These are phyloP conservation scores for Didymodactylos carnosus DNA, from an alignment of 2,888 invertebrate genomes.

Conservation along the genomic window DNA sequence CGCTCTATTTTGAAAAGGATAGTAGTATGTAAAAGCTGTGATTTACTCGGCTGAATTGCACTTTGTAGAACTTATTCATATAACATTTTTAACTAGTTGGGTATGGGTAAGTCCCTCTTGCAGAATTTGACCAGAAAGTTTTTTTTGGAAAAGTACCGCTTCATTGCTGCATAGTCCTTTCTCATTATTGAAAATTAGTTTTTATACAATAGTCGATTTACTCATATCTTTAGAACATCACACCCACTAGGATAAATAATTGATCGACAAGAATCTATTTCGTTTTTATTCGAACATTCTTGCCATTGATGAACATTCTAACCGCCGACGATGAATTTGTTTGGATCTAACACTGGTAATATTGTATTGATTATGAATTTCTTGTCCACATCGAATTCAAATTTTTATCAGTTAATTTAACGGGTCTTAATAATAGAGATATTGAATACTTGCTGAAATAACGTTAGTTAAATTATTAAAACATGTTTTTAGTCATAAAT, in stretches of 20 bases:
- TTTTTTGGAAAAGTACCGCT: too few relatives aligned
- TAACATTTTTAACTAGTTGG: too few relatives aligned
- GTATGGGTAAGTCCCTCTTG: too few relatives aligned
- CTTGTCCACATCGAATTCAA: conserved; percentile 44
- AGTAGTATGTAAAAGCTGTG: too few relatives aligned
- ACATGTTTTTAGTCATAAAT: not conserved
- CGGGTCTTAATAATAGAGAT: conserved; percentile 75
- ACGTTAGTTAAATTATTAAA: conserved; percentile 41
- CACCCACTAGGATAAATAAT: not conserved
- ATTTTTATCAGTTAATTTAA: conserved; percentile 75
- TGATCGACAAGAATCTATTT: too few relatives aligned
- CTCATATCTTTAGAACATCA: not conserved
- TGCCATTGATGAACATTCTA: conserved; percentile 42
- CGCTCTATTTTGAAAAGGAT: too few relatives aligned
- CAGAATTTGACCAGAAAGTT: too few relatives aligned
- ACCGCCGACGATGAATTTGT: conserved; percentile 64
- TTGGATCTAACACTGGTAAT: conserved; percentile 69
- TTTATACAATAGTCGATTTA: not conserved
- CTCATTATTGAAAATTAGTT: too few relatives aligned
- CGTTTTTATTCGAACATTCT: not conserved
- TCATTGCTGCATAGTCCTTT: too few relatives aligned
- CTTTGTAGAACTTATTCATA: too few relatives aligned
- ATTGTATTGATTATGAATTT: conserved; percentile 49
- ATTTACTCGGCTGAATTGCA: too few relatives aligned
- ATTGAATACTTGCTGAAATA: conserved; percentile 35